Evolutionary conservation across 2,888 invertebrate genomes (phyloP), one percentile per base, ranked within the genome.

Genomic region (Stramonita haemastoma): DNA sequence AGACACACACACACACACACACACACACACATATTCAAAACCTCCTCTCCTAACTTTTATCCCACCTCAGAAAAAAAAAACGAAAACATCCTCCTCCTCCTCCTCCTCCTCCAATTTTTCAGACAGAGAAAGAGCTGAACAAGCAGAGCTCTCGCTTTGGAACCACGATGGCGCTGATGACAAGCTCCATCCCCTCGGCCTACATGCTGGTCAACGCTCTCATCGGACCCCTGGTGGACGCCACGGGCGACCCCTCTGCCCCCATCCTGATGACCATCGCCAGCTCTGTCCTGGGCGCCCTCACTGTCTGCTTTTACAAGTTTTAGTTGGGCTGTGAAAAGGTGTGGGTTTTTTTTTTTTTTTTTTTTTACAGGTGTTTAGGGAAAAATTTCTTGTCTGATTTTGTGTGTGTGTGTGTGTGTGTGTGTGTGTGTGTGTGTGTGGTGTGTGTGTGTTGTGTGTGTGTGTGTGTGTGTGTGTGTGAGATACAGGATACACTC

Each of bases 211-310:
- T 88, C 15, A 79, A 56, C 32, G 17, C 32, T 60, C 66, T 88
- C 83, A 83, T 79, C 19, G 88, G 88, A 1, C 88, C 88, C n/a
- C 83, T 88, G 26, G 57, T 88, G 29, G 88, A 88, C 66, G 66
- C 29, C 36, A 88, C 88, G 11, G 88, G 83, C 17, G 88, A 88
- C 36, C 81, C 88, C n/a, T 57, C 83, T 13, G 57, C 88, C 15
- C 88, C 88, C 36, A 22, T 88, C 34, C 13, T 88, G 19, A 66
- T 88, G 57, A 60, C 32, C 6, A 22, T 88, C 66, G 66, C 34
- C 60, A 60, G 60, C 19, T 57, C 60, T n/a, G 32, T 83, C 32
- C n/a, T 88, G 36, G 88, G 60, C 19, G 60, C 81, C 56, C 11
- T 34, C 60, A 81, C 83, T 5, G 29, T 83, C 32, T 32, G 60